Percentiles rank a stretch among this genome's conserved stretches.
These are phyloP conservation scores for Bactericera cockerelli DNA, from an alignment of 1,140 invertebrate genomes.

Conservation along the genomic window DNA sequence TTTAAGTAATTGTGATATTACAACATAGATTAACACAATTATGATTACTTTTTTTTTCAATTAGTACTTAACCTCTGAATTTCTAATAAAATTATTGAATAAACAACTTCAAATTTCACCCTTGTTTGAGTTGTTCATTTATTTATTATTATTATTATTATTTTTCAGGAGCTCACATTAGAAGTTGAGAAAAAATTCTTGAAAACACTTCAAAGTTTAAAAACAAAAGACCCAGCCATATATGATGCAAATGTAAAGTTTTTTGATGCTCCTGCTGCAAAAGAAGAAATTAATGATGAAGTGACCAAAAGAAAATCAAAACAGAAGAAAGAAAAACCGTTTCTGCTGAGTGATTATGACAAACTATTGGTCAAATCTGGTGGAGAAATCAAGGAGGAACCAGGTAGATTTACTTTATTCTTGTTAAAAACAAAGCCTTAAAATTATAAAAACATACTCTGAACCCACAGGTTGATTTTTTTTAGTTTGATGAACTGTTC, in stretches of 20 bases:
- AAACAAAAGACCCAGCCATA: slow-evolving; percentile 74
- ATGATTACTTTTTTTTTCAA: no score
- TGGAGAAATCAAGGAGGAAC: slow-evolving; percentile 36
- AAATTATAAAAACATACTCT: no score
- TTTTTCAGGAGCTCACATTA: slow-evolving; percentile 31
- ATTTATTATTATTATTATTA: neutral
- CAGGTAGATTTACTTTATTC: slow-evolving; percentile 20
- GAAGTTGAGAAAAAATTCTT: slow-evolving; percentile 72
- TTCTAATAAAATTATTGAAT: neutral
- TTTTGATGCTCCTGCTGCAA: slow-evolving; percentile 43
- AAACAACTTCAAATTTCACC: neutral
- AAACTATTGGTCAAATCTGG: slow-evolving; percentile 54
- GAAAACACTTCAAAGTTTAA: slow-evolving; percentile 65
- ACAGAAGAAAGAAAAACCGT: slow-evolving; percentile 37
- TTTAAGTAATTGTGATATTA: no score
- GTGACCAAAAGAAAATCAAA: slow-evolving; percentile 26
- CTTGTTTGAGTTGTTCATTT: neutral
- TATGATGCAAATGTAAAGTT: slow-evolving; percentile 63
- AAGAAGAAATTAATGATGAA: slow-evolving; percentile 22
- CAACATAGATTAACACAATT: neutral
- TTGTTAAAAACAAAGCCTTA: neutral
- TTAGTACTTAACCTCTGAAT: neutral
- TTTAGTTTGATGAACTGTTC: slow-evolving; percentile 7
- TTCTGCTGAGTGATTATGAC: slow-evolving; percentile 66
- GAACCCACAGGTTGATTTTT: neutral